Conservation (phyloP, 2,888 invertebrate genomes). For the Eustalomyia histrio region DNA sequence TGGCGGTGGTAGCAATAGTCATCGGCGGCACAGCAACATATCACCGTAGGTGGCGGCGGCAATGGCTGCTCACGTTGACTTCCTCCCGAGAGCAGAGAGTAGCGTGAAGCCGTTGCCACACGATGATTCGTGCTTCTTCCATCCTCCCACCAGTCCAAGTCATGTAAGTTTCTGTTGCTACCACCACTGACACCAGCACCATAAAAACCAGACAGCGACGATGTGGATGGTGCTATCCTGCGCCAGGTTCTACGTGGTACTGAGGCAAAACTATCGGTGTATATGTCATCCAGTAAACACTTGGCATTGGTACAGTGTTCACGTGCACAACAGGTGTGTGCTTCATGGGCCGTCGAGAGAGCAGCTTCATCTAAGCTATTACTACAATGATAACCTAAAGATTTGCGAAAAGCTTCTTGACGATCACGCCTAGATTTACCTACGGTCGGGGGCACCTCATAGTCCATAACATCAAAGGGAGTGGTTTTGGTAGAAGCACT, state of each 20-base stretch:
- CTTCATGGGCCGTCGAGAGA: constrained; percentile 64
- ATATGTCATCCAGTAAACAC: constrained; percentile 77
- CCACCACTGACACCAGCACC: constrained; percentile 71
- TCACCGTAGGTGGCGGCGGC: constrained; percentile 70
- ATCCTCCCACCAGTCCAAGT: constrained; percentile 75
- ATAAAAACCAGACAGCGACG: constrained; percentile 68
- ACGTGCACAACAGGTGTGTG: constrained; percentile 75
- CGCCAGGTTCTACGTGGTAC: constrained; percentile 68
- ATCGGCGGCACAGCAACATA: constrained; percentile 77
- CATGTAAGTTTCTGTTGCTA: constrained; percentile 74
- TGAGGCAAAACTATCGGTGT: constrained; percentile 70
- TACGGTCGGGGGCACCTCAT: constrained; percentile 75
- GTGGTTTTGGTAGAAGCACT: constrained; percentile 77
- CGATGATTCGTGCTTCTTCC: constrained; percentile 71
- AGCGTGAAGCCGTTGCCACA: constrained; percentile 68
- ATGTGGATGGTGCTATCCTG: constrained; percentile 62
- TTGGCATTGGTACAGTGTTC: constrained; percentile 78
- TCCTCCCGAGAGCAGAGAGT: constrained; percentile 66
- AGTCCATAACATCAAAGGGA: constrained; percentile 79
- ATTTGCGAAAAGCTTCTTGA: constrained; percentile 75
- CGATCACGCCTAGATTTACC: constrained; percentile 74
- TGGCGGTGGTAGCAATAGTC: constrained; percentile 78
- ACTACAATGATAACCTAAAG: constrained; percentile 75
- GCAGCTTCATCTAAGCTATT: constrained; percentile 73
- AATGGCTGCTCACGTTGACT: constrained; percentile 66